Conservation (phyloP, 1,140 invertebrate species). For the Calliphora vicina region DNA sequence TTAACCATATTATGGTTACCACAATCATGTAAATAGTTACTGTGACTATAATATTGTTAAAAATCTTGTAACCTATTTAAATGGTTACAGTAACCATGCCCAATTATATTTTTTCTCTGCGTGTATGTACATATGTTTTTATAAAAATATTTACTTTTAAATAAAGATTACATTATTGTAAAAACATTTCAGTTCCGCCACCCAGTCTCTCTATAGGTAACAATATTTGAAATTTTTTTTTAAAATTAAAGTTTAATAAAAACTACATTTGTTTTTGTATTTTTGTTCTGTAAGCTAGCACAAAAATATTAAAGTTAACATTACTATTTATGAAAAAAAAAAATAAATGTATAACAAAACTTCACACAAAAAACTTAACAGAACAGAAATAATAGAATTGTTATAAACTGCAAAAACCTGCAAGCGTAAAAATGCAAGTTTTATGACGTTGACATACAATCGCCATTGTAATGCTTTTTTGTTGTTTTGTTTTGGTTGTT, state of each 20-base stretch:
- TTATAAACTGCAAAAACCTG: constrained; percentile 18
- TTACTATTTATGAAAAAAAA: neutral
- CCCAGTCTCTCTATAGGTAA: neutral
- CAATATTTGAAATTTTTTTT: neutral
- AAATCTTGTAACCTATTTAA: too few species aligned
- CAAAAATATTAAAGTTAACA: neutral
- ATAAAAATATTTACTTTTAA: too few species aligned
- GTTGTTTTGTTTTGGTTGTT: neutral
- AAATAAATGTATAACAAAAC: neutral
- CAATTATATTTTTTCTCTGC: too few species aligned
- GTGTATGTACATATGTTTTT: neutral
- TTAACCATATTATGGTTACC: too few species aligned
- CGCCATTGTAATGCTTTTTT: constrained; percentile 14
- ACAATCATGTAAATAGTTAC: too few species aligned
- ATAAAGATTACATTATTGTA: neutral
- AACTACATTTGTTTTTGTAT: neutral
- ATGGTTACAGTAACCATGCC: too few species aligned
- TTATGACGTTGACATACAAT: constrained; percentile 35
- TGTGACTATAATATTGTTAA: too few species aligned
- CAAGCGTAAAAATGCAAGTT: constrained; percentile 34
- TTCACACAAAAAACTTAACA: neutral
- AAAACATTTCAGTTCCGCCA: neutral
- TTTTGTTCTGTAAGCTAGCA: neutral
- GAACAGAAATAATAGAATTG: neutral
- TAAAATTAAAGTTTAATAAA: neutral